phyloP scores from a whole-genome alignment of 1,140 invertebrate species.

The Gonatopus flavifemur region DNA sequence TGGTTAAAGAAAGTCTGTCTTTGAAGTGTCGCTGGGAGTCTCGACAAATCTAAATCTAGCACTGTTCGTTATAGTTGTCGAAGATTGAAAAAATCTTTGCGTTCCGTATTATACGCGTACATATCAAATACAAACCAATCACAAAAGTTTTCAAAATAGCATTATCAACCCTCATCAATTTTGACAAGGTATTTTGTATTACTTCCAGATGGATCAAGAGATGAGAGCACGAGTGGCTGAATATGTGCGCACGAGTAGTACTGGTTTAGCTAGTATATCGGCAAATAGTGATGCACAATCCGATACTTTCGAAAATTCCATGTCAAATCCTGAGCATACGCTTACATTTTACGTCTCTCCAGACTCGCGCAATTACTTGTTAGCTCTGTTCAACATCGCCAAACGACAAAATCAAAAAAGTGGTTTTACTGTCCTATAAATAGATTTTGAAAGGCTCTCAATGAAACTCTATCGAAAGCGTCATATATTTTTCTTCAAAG shows the following conservation, averaged over 20 bases:
- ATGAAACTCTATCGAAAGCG: no score
- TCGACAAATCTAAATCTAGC: no score
- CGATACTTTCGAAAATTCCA: slow-evolving; percentile 33
- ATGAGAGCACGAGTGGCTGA: slow-evolving; percentile 60
- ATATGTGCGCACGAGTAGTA: slow-evolving; percentile 58
- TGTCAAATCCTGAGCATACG: slow-evolving; percentile 38
- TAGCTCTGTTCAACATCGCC: slow-evolving; percentile 56
- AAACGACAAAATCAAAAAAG: slow-evolving; percentile 54
- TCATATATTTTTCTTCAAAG: no score
- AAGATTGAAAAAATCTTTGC: slow-evolving; percentile 1
- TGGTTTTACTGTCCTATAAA: slow-evolving; percentile 50
- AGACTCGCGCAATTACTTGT: slow-evolving; percentile 56
- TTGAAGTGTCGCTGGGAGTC: no score
- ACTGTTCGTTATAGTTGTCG: no score
- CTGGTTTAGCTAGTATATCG: slow-evolving; percentile 50
- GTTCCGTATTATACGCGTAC: neutral
- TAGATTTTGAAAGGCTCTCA: no score
- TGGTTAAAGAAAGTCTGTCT: no score
- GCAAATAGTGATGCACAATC: slow-evolving; percentile 48
- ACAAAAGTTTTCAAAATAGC: neutral
- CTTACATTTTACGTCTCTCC: slow-evolving; percentile 55
- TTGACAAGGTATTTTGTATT: slow-evolving; percentile 6
- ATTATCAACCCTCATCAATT: neutral
- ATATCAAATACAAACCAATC: slow-evolving; percentile 6
- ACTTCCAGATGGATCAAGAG: slow-evolving; percentile 58